Percentiles rank a stretch among this genome's conserved stretches.
phyloP scores from a whole-genome alignment of 2,888 invertebrate genomes.

The Cantharis nigra region DNA sequence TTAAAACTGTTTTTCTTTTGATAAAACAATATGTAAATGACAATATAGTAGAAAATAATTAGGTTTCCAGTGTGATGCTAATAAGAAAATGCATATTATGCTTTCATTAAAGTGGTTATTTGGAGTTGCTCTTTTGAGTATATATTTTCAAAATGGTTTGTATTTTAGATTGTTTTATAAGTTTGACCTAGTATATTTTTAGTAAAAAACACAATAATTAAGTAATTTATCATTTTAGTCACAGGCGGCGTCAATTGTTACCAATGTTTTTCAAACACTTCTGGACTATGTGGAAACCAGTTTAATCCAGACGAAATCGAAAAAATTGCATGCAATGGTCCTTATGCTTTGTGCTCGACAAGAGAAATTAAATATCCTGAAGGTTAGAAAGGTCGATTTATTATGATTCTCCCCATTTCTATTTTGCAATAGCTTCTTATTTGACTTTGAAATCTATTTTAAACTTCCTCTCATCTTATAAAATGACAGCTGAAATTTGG shows the following conservation, averaged over 20 bases:
- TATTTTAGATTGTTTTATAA: not conserved
- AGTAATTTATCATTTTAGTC: not conserved
- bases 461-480: too few relatives aligned
- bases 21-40: not conserved
- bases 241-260: not conserved
- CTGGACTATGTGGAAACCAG: not conserved
- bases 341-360: not conserved
- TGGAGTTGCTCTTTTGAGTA: not conserved
- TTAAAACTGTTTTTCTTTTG: not conserved
- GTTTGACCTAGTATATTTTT: too few relatives aligned
- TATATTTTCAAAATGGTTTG: not conserved
- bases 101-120: not conserved
- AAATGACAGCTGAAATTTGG: too few relatives aligned
- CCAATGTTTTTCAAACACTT: not conserved
- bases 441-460: too few relatives aligned
- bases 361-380: not conserved
- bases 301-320: not conserved
- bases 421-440: too few relatives aligned
- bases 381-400: not conserved
- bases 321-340: not conserved
- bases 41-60: not conserved
- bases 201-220: not conserved
- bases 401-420: not conserved
- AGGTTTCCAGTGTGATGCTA: not conserved
- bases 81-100: not conserved